A percentile compares a stretch with the other conserved stretches of the same genome.
Conservation (phyloP, 2,797 vertebrate species). For the Accipiter fasciatus region DNA sequence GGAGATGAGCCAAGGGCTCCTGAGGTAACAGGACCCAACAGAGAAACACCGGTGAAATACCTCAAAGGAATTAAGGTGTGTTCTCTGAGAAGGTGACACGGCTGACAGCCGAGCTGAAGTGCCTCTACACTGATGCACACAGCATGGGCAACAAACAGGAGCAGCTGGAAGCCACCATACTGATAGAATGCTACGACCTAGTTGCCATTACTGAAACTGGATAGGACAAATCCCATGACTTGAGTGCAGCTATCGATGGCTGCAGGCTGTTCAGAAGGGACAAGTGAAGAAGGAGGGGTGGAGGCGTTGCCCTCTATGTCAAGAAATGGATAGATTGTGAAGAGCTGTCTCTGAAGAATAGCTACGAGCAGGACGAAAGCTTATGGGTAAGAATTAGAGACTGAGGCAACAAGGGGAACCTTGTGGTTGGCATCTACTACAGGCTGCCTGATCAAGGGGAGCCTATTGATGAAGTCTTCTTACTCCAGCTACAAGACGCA, state of each 20-base stretch:
- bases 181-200: not conserved
- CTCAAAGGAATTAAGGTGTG: not conserved
- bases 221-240: not conserved
- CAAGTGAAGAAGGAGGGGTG: not conserved
- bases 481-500: not conserved
- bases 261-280: not conserved
- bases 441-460: not conserved
- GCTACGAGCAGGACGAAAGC: not conserved
- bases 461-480: not conserved
- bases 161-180: fast-evolving
- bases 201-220: not conserved
- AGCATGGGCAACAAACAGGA: not conserved
- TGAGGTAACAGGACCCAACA: not conserved
- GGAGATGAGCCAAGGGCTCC: not conserved
- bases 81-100: not conserved
- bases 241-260: fast-evolving
- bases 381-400: not conserved
- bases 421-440: not conserved
- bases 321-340: not conserved
- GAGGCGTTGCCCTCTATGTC: not conserved
- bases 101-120: not conserved
- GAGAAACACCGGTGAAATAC: not conserved
- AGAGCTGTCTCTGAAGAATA: not conserved
- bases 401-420: not conserved
- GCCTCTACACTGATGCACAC: not conserved